These are phyloP conservation scores for Sterrhoptilus dennistouni DNA, from an alignment of 2,113 vertebrate genomes.

Conservation along the genomic window DNA sequence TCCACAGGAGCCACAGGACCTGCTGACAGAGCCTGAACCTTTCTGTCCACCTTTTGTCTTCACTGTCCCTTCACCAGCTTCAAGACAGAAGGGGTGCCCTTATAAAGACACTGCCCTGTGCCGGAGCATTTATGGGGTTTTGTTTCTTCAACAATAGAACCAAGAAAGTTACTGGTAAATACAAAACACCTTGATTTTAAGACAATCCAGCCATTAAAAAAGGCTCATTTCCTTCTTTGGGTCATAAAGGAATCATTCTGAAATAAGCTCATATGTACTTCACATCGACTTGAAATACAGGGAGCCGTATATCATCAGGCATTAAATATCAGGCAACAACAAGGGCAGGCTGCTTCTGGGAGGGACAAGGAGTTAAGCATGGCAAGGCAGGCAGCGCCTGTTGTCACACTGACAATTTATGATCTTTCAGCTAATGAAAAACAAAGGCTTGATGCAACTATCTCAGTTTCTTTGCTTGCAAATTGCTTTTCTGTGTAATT, in stretches of 20 bases:
- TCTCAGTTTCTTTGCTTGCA: neutral
- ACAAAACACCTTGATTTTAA: neutral
- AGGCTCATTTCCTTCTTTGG: neutral
- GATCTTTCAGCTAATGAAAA: neutral
- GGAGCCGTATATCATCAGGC: neutral
- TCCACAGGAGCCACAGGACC: neutral
- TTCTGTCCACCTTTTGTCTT: neutral
- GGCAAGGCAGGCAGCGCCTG: neutral
- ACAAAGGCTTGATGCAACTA: neutral
- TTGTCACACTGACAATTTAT: neutral
- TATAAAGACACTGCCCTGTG: neutral
- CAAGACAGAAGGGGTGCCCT: neutral
- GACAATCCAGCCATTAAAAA: neutral
- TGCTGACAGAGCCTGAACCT: neutral
- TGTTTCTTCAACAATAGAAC: neutral
- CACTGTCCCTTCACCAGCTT: neutral
- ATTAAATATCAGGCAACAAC: neutral
- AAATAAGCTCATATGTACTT: neutral
- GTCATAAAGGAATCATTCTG: neutral
- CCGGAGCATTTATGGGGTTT: neutral
- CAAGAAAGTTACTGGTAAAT: neutral
- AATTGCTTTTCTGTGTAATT: neutral
- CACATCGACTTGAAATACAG: neutral
- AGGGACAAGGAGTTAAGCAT: neutral
- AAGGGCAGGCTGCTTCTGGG: neutral